Percentiles rank a stretch among this genome's conserved stretches.
Conservation (phyloP, 2,888 invertebrate species). For the Achlya flavicornis region DNA sequence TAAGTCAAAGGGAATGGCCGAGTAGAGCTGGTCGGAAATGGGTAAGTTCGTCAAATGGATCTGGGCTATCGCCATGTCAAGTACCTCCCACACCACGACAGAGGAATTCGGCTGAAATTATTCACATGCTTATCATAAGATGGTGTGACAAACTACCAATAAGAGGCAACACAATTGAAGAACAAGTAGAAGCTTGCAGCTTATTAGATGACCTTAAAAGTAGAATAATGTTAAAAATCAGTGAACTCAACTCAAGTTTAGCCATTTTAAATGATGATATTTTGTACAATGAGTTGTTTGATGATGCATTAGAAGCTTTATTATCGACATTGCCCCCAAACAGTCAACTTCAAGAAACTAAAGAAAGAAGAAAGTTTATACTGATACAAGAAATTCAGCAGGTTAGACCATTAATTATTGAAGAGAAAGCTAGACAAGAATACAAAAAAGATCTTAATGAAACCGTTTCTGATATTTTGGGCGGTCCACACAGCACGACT, state of each 20-base stretch:
- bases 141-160: conserved; percentile 63
- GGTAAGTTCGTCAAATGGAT: conserved; percentile 9
- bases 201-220: conserved; percentile 48
- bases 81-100: conserved; percentile 18
- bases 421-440: conserved; percentile 47
- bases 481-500: conserved; percentile 33
- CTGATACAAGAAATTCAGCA: conserved; percentile 47
- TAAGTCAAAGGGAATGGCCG: conserved; percentile 39
- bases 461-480: conserved; percentile 45
- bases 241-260: conserved; percentile 55
- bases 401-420: conserved; percentile 49
- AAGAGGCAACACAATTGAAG: conserved; percentile 31
- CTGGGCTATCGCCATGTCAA: conserved; percentile 25
- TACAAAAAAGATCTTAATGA: conserved; percentile 55
- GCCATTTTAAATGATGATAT: conserved; percentile 50
- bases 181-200: conserved; percentile 30
- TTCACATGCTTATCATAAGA: conserved; percentile 51
- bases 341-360: conserved; percentile 39
- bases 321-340: conserved; percentile 41
- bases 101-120: conserved; percentile 51
- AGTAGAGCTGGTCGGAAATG: conserved; percentile 27
- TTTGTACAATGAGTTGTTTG: conserved; percentile 49
- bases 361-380: conserved; percentile 40
- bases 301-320: conserved; percentile 52
- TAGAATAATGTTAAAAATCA: conserved; percentile 60